Base-by-base conservation (phyloP, 1,140 invertebrate species). In the Drosophila sproati region DNA sequence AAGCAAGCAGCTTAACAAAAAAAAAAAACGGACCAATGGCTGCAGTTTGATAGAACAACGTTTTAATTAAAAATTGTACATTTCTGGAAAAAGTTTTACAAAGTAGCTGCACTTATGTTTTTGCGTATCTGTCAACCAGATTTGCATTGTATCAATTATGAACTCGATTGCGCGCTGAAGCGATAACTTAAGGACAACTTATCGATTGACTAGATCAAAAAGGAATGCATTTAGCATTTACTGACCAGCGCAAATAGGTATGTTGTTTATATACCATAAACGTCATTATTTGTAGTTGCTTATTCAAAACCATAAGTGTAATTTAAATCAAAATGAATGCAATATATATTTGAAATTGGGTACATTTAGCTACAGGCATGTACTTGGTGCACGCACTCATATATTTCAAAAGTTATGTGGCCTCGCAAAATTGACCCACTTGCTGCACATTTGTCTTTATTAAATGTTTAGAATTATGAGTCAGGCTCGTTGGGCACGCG, bases 371-470 rank as follows among this genome's bases (percentile, higher is more conserved):
- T 20, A 20, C 20, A 20, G 20, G 0, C 20, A 20, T 20, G 20
- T 20, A 20, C 20, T 20, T 20, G 20, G 28, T n/a, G 1, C 32
- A 48, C 37, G 41, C 55, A 62, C 56, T 66, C 64, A 75, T 63
- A 77, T 73, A 73, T 75, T 35, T 47, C 60, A 67, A 45, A 39
- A 59, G 60, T 20, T 29, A 28, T 32, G 43, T 59, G 37, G 57
- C 45, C 39, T 31, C 55, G 4, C 34, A 4, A 64, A 68, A 71
- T 47, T 71, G 70, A 80, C 62, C 80, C 62, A 80, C 77, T 89
- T 83, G 80, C 85, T 32, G 43, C 80, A 78, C 85, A 89, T 88
- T 89, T 85, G 73, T 88, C 86, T 86, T 80, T 78, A 90, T 88
- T 88, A 88, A 80, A 90, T 52, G 68, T 31, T n/a, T 43, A 47